Evolutionary conservation across 2,113 vertebrate species (phyloP).

Genomic region (Anoplopoma fimbria): DNA sequence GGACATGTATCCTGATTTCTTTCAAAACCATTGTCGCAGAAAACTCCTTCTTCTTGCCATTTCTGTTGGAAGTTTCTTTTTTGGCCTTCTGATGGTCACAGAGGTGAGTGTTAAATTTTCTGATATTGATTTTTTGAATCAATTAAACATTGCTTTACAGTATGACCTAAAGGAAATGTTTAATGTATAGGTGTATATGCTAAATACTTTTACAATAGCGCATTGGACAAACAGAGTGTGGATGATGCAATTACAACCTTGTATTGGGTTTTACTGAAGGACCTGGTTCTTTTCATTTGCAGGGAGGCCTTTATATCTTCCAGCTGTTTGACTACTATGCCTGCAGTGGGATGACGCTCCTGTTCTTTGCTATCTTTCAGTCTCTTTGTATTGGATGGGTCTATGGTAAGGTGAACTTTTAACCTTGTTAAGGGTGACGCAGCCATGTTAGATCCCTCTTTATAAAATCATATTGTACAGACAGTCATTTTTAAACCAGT

Average conservation of each 20-base stretch:
- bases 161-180: not conserved
- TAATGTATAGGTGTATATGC: not conserved
- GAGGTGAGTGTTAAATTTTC: constrained; percentile 72
- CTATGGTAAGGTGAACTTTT: constrained; percentile 86
- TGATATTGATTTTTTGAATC: not conserved
- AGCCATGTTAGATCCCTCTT: not conserved
- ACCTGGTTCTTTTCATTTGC: constrained; percentile 16
- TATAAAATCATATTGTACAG: not conserved
- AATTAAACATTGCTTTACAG: not conserved
- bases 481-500: not conserved
- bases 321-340: constrained; percentile 96
- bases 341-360: constrained; percentile 90
- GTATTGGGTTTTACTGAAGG: not conserved
- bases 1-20: constrained; percentile 83
- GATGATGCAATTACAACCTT: not conserved
- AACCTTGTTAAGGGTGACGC: not conserved
- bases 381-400: constrained; percentile 92
- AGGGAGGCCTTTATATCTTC: constrained; percentile 98
- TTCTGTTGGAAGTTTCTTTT: constrained; percentile 73
- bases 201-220: not conserved
- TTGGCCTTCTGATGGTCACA: constrained; percentile 83
- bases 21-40: constrained; percentile 71
- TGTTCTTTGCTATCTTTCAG: constrained; percentile 90
- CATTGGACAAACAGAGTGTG: not conserved
- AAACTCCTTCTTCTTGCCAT: constrained; percentile 83